These are phyloP conservation scores for Isichthys henryi DNA, from an alignment of 2,113 vertebrate genomes.

Conservation along the genomic window DNA sequence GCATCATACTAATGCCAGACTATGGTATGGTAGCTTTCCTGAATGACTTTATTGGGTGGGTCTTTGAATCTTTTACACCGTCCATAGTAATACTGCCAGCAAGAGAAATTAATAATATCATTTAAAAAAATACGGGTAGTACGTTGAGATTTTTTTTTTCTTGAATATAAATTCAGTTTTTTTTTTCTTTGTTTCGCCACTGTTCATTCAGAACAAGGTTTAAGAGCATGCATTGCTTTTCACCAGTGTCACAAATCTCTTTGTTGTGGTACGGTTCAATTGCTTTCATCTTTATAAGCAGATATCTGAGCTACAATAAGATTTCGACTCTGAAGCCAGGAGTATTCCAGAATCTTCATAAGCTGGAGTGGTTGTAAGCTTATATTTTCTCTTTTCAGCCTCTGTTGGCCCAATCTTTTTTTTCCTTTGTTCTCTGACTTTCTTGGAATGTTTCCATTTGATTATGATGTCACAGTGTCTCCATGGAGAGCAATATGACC, in stretches of 20 bases:
- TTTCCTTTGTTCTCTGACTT: neutral
- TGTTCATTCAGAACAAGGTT: neutral
- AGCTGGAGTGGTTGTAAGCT: constrained; percentile 90
- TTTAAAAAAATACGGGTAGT: neutral
- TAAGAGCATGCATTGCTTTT: neutral
- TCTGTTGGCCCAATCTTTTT: neutral
- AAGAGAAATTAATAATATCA: neutral
- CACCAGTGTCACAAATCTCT: neutral
- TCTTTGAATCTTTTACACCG: neutral
- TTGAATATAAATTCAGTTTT: neutral
- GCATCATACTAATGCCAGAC: neutral
- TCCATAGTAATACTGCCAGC: neutral
- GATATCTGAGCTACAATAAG: constrained; percentile 85
- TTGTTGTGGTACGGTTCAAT: neutral
- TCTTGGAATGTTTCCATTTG: neutral
- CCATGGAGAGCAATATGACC: neutral
- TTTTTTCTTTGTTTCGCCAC: neutral
- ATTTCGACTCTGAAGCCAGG: constrained; percentile 74
- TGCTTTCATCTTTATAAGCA: constrained; percentile 41
- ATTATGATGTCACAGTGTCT: neutral
- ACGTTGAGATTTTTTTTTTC: neutral
- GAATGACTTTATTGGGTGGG: neutral
- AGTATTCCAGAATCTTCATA: constrained; percentile 84
- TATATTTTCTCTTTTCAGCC: constrained; percentile 6
- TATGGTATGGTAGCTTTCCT: neutral